These are phyloP conservation scores for Notolepis coatsorum DNA, from an alignment of 2,797 vertebrate species.

Conservation along the genomic window DNA sequence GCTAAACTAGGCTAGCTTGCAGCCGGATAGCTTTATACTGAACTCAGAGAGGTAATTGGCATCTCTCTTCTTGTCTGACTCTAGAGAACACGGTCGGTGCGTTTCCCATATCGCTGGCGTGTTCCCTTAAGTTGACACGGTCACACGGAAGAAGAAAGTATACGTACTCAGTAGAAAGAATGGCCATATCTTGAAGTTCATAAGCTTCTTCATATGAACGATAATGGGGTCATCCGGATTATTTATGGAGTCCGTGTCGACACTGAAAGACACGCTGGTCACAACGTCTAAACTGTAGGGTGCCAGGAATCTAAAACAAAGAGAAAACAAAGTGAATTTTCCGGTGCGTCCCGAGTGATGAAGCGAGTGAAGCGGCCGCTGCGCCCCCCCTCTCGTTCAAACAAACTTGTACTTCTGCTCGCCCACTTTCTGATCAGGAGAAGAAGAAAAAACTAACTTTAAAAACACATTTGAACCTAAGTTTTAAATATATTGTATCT, in stretches of 20 bases:
- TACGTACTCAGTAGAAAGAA: slow-evolving; percentile 62
- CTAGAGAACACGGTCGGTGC: background rate
- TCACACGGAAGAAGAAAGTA: background rate
- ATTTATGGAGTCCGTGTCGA: slow-evolving; percentile 84
- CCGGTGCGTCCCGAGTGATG: no score
- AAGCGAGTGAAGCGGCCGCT: no score
- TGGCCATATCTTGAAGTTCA: slow-evolving; percentile 65
- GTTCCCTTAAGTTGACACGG: no score
- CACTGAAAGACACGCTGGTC: slow-evolving; percentile 85
- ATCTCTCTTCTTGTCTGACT: no score
- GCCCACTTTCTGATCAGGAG: no score
- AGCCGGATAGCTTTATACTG: background rate
- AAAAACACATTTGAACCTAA: no score
- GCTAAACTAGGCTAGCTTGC: no score
- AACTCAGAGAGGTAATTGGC: background rate
- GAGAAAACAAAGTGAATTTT: slow-evolving; percentile 40
- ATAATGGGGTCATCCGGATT: slow-evolving; percentile 80
- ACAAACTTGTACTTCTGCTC: no score
- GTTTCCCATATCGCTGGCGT: no score
- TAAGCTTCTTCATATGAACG: slow-evolving; percentile 76
- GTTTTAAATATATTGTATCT: no score
- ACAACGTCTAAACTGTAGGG: slow-evolving; percentile 85
- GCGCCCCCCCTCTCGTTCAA: no score
- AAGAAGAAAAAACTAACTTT: no score
- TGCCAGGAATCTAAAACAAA: slow-evolving; percentile 74